Base-by-base conservation (phyloP, 2,113 vertebrate genomes). In the Perca flavescens region DNA sequence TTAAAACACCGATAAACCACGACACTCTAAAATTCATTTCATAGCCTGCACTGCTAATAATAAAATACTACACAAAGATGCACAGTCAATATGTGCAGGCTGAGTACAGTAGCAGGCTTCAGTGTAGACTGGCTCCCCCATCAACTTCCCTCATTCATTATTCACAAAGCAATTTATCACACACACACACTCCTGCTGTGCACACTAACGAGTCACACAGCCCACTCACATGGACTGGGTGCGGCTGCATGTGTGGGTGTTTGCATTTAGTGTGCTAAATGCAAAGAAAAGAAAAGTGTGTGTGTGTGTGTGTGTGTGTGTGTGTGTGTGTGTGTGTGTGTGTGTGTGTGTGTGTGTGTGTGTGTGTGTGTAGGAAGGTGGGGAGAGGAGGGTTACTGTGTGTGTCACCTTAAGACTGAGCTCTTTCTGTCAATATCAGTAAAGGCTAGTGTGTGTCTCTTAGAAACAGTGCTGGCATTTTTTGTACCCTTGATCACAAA, bases 111-210 rank as follows among this genome's bases (percentile, higher is more conserved):
- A 66, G 65, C 70, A 58, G 69, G 74, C 77, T 79, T 77, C 60
- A 84, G 73, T 77, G 56, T 71, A 75, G 65, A 80, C 79, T 9
- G 71, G 49, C 83, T 64, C 70, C 84, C 65, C 72, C 56, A 36
- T 84, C 90, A 82, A 88, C 77, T 82, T 74, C 54, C 81, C 80
- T 93, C 89, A 92, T 94, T 92, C 89, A 94, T 93, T 92, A 93
- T 94, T 92, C 83, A 93, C 77, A 74, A 10, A 54, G 64, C 69
- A 84, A 91, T 89, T 91, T 91, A 92, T 93, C 85, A 89, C 81
- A 84, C 67, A 82, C 52, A 64, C 75, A 57, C 65, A 57, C 71
- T 65, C 77, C 79, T 1, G 43, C 80, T 82, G 84, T 71, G 81
- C 75, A 67, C 82, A 60, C 82, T 80, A 80, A 86, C 82, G 19